Base-by-base conservation (phyloP, 2,797 vertebrate genomes). In the Phrynocephalus guinanensis region DNA sequence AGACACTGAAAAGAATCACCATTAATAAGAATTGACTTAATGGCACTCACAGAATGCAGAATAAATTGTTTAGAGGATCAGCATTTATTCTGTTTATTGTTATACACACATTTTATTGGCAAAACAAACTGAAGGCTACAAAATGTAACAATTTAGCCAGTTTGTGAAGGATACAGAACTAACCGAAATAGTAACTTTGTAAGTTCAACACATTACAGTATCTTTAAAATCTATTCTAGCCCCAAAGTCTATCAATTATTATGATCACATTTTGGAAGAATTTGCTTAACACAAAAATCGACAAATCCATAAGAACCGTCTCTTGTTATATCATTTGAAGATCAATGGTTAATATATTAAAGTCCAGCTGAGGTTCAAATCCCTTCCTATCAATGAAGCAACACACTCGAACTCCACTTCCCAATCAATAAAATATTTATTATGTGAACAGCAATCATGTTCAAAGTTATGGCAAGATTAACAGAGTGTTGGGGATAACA, bases 81-180 rank as follows among this genome's bases (percentile, higher is more conserved):
- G 38, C 56, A 84, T 63, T n/a, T 9, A n/a, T 79, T 33, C 63
- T 44, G 50, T 22, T 63, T 63, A 66, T 86, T 86, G 56, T 79
- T 11, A 66, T 81, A 75, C 11, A 10, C 30, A 60, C 26, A 38
- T 18, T 22, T n/a, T 67, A 70, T 28, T 63, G 22, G 33, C 68
- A 86, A 81, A 81, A 50, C 68, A 86, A 81, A 81, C 33, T 50
- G 3, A 87, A 56, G 48, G 26, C 67, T 13, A 67, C 33, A 30
- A 82, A 87, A 73, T 82, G 28, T 66, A 60, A 73, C 38, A 81
- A 67, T 73, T 82, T 10, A 52, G 75, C 28, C 52, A 70, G 44
- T 68, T 20, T 33, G 22, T 76, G n/a, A 75, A 87, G 79, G 11
- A 76, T 16, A 50, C 26, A 26, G 22, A 13, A 73, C 67, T 26